Conservation (phyloP, 2,888 invertebrate species). For the Synergus japonicus region DNA sequence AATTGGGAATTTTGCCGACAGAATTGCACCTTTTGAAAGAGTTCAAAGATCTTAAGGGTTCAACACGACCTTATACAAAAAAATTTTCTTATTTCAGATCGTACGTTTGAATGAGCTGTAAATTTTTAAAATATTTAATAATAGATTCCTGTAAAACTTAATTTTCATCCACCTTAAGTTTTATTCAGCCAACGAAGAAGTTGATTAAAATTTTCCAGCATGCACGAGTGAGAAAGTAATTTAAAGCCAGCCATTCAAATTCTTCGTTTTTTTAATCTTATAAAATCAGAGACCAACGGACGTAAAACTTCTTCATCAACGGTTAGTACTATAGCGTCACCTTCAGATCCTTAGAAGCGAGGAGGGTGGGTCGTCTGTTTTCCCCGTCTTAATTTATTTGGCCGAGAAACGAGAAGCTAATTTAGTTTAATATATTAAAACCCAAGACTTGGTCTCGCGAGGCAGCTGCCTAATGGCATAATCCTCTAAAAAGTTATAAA, state of each 20-base stretch:
- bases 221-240: slow-evolving; percentile 37
- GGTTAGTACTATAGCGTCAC: slow-evolving; percentile 36
- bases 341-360: slow-evolving; percentile 14
- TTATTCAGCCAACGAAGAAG: slow-evolving; percentile 12
- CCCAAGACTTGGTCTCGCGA: slow-evolving; percentile 51
- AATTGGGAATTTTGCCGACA: not conserved
- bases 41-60: no score
- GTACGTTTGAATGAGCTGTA: not conserved
- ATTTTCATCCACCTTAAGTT: slow-evolving; percentile 25
- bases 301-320: slow-evolving; percentile 39
- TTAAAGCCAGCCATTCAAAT: slow-evolving; percentile 32
- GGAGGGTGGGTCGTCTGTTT: slow-evolving; percentile 46
- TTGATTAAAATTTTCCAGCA: slow-evolving; percentile 33
- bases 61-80: not conserved
- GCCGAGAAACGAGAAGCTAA: slow-evolving; percentile 61
- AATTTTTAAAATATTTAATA: slow-evolving; percentile 10
- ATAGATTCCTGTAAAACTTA: slow-evolving; percentile 1
- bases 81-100: not conserved
- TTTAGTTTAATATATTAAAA: slow-evolving; percentile 75
- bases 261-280: slow-evolving; percentile 31
- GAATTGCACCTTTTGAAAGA: not conserved
- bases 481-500: slow-evolving; percentile 74
- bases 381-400: slow-evolving; percentile 67
- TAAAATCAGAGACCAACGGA: slow-evolving; percentile 39
- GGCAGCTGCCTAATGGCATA: slow-evolving; percentile 66